Evolutionary conservation across 2,888 invertebrate species (phyloP), one percentile per base, ranked within the genome.

Genomic region (Thymelicus acteon): DNA sequence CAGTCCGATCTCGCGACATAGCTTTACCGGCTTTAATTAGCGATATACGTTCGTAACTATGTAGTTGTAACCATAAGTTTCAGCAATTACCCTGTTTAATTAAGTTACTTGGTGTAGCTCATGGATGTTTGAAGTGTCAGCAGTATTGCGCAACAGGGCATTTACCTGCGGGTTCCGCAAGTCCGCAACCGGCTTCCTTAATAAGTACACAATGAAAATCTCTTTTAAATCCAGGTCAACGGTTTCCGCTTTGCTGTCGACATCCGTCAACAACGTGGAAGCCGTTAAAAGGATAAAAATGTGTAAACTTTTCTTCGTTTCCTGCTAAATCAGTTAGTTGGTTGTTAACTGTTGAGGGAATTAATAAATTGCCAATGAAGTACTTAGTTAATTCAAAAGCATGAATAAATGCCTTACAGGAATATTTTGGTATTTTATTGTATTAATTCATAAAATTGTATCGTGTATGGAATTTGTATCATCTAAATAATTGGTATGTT

Each of bases 181-280:
- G 37, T 60, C 60, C 65, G 60, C 64, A 71, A 70, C 64, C 31
- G 70, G 64, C 70, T 71, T 71, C 71, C 60, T 60, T 71, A 65
- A 60, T 65, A 71, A 71, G 71, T 70, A 60, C 64, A 70, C 60
- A 70, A 64, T 64, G 64, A 44, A 70, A 70, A 70, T 70, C 70
- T 49, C 58, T 64, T 70, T 70, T 64, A 70, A 70, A 64, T 70
- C 70, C 70, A 64, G 70, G 70, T 52, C 70, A 70, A 49, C 57
- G 63, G 65, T 60, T 65, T 71, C 65, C 65, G 60, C 71, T 71
- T 65, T 47, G 49, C 52, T 49, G 64, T 60, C 52, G 52, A 70
- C 70, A 70, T 64, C 63, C 63, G 52, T 65, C 58, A 70, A 64
- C 64, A 64, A 19, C 13, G 15, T 63, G 31, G 60, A 60, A 64